These are phyloP conservation scores for Danio aesculapii DNA, from an alignment of 2,797 vertebrate species.

Conservation along the genomic window DNA sequence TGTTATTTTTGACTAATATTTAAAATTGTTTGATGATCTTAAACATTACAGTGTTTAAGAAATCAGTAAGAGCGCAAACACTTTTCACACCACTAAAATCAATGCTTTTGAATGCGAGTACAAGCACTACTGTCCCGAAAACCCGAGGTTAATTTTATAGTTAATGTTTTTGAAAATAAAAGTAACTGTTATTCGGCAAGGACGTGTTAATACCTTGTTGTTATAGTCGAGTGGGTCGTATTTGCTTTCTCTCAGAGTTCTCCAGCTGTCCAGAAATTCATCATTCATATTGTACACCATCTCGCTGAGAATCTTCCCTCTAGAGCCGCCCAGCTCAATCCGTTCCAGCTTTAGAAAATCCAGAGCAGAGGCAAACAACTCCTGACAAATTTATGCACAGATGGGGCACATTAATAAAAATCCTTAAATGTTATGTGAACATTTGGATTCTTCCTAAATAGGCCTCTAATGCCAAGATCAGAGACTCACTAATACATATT, in stretches of 20 bases:
- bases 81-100: too few species aligned
- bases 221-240: conserved; percentile 77
- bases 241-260: conserved; percentile 81
- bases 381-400: conserved; percentile 55
- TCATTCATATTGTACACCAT: conserved; percentile 78
- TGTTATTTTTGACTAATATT: too few species aligned
- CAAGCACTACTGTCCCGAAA: neutral
- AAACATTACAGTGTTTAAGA: too few species aligned
- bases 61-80: too few species aligned
- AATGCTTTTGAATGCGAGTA: neutral
- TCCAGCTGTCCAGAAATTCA: conserved; percentile 80
- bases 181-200: too few species aligned
- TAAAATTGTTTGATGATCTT: too few species aligned
- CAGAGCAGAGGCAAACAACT: conserved; percentile 79
- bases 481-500: too few species aligned
- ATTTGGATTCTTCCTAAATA: neutral
- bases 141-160: neutral
- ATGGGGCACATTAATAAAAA: neutral
- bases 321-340: conserved; percentile 74
- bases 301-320: conserved; percentile 77
- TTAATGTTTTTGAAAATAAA: too few species aligned
- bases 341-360: conserved; percentile 84
- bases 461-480: neutral
- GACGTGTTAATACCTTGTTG: conserved; percentile 66
- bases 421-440: neutral